phyloP scores from a whole-genome alignment of 1,140 invertebrate species.

The Leptestheria dahalacensis region DNA sequence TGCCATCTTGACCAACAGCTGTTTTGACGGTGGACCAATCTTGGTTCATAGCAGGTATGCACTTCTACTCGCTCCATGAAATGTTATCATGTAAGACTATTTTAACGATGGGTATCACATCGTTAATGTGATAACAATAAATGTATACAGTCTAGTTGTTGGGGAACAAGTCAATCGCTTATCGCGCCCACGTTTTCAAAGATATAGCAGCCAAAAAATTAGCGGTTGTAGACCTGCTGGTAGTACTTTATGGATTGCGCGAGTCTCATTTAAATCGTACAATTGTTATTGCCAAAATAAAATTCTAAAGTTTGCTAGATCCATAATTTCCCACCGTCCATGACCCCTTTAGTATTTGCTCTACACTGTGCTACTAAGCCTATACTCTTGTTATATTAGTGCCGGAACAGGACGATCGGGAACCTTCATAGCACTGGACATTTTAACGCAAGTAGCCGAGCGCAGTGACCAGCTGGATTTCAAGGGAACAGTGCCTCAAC shows the following conservation, averaged over 20 bases:
- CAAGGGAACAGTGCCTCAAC: not conserved
- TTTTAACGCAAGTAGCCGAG: not conserved
- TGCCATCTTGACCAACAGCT: not conserved
- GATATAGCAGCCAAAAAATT: too few relatives aligned
- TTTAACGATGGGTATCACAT: too few relatives aligned
- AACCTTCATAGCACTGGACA: conserved; percentile 2
- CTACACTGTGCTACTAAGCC: not conserved
- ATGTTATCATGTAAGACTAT: not conserved
- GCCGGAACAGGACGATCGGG: conserved; percentile 23
- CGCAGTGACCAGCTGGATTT: not conserved
- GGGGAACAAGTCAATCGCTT: too few relatives aligned
- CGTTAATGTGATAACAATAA: not conserved
- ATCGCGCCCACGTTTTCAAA: too few relatives aligned
- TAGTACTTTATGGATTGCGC: too few relatives aligned
- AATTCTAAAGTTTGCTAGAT: not conserved
- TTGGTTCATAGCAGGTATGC: not conserved
- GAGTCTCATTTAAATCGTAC: too few relatives aligned
- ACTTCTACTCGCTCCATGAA: too few relatives aligned
- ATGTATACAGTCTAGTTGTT: too few relatives aligned
- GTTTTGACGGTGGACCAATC: not conserved
- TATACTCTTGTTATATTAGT: conserved; percentile 17
- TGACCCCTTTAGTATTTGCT: too few relatives aligned
- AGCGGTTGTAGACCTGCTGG: too few relatives aligned
- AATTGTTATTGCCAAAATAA: too few relatives aligned
- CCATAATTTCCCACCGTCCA: not conserved